These are phyloP conservation scores for Pemphredon lugubris DNA, from an alignment of 2,888 invertebrate species.

Conservation along the genomic window DNA sequence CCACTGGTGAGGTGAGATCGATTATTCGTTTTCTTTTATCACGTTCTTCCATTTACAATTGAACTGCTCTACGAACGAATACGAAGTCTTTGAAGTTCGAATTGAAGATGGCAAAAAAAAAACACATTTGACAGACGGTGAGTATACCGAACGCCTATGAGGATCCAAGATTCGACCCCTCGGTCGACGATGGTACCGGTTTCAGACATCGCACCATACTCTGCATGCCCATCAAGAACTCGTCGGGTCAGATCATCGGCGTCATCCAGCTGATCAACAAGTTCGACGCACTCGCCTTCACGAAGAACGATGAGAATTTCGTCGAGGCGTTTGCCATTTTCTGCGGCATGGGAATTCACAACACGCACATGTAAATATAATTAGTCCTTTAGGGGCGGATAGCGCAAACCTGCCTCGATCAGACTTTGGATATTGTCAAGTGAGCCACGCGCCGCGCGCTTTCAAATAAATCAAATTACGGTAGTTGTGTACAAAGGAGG, in stretches of 20 bases:
- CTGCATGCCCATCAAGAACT: constrained; percentile 98
- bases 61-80: not conserved
- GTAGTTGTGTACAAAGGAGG: too few species aligned
- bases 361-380: constrained; percentile 91
- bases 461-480: too few species aligned
- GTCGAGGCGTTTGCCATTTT: constrained; percentile 98
- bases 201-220: constrained; percentile 95
- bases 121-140: constrained; percentile 87
- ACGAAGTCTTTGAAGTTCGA: not conserved
- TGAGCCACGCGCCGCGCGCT: too few species aligned
- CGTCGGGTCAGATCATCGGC: constrained; percentile 94
- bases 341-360: constrained; percentile 98
- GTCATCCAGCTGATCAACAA: constrained; percentile 96
- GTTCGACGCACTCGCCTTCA: constrained; percentile 94
- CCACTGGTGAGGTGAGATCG: constrained; percentile 92
- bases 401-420: too few species aligned
- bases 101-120: too few species aligned
- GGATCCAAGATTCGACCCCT: constrained; percentile 93
- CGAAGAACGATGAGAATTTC: constrained; percentile 97
- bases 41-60: not conserved
- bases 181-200: constrained; percentile 90
- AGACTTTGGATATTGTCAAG: too few species aligned
- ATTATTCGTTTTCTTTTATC: constrained; percentile 42
- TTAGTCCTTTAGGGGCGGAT: not conserved
- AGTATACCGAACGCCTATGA: constrained; percentile 95